Evolutionary conservation across 2,113 vertebrate species (phyloP).

Genomic region (Myotis davidii): DNA sequence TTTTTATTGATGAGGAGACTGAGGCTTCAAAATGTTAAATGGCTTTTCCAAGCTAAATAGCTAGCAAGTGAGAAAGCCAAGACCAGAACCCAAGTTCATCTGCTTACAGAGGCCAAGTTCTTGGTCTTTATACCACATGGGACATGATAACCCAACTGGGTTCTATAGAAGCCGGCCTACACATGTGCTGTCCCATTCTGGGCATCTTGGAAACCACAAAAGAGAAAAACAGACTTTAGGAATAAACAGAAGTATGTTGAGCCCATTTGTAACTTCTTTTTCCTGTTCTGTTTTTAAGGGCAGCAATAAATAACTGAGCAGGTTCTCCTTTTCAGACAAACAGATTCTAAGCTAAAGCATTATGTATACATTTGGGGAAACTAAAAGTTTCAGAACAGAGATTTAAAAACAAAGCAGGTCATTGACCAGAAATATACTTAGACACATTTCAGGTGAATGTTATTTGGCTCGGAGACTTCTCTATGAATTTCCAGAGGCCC

Average conservation of each 20-base stretch:
- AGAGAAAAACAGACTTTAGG: background rate
- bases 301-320: background rate
- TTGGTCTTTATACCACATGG: background rate
- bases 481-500: conserved; percentile 16
- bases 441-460: background rate
- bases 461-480: conserved; percentile 27
- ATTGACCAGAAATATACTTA: background rate
- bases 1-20: background rate
- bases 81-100: background rate
- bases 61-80: background rate
- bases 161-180: background rate
- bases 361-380: background rate
- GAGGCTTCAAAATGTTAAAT: background rate
- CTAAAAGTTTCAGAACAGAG: background rate
- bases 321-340: background rate
- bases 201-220: background rate
- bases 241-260: background rate
- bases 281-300: background rate
- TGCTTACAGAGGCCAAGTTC: background rate
- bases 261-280: background rate
- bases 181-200: background rate
- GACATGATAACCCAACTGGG: background rate
- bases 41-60: background rate
- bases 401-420: conserved; percentile 41
- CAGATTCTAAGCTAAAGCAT: background rate